A percentile compares a stretch with the other conserved stretches of the same genome.
Conservation (phyloP, 2,797 vertebrate genomes). For the Gambelia wislizenii region DNA sequence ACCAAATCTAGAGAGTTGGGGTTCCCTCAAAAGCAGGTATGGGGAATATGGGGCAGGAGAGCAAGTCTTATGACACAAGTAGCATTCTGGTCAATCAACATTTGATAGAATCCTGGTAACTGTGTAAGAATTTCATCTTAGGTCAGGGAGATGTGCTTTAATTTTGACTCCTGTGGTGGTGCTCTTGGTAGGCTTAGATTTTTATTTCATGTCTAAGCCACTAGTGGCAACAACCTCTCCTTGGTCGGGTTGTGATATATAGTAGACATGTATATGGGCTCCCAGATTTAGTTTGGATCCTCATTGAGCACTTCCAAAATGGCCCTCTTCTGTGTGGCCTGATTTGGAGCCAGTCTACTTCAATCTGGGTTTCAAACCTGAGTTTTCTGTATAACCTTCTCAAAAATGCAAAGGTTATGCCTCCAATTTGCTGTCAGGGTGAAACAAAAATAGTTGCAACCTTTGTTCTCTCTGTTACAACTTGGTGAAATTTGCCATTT, state of each 20-base stretch:
- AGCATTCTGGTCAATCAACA: not conserved
- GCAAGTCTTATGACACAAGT: not conserved
- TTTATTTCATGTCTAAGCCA: not conserved
- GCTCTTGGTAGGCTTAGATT: not conserved
- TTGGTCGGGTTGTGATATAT: conserved; percentile 68
- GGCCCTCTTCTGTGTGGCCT: not conserved
- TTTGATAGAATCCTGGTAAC: not conserved
- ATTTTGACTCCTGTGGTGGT: not conserved
- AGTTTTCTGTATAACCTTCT: not conserved
- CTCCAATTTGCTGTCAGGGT: not conserved
- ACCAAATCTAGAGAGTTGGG: not conserved
- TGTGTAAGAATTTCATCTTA: not conserved
- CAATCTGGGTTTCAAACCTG: not conserved
- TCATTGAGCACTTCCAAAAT: not conserved
- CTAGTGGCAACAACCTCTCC: not conserved
- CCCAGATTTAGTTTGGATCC: not conserved
- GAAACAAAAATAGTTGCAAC: not conserved
- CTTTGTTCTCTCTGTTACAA: not conserved
- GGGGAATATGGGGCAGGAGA: not conserved
- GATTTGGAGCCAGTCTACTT: not conserved
- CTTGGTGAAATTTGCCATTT: not conserved
- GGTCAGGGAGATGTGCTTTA: not conserved
- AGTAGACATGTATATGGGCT: not conserved
- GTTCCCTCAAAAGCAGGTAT: not conserved
- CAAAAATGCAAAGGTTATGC: not conserved